Evolutionary conservation across 2,888 invertebrate species (phyloP), one percentile per base, ranked within the genome.

Genomic region (Nemotelus pantherinus): DNA sequence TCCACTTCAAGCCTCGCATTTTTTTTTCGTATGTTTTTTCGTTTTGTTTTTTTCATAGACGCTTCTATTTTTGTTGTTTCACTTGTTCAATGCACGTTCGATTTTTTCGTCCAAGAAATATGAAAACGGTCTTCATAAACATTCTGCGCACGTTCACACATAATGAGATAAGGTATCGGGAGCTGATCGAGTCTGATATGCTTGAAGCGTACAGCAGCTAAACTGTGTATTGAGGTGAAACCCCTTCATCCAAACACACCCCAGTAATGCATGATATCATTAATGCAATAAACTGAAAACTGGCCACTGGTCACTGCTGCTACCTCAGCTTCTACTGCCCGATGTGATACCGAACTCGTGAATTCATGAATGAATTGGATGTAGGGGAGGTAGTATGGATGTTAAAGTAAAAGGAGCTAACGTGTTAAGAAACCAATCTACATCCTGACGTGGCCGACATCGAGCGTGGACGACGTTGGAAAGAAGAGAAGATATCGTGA

Each of bases 111-210:
- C 50, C 63, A 50, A 60, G 63, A 63, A 74, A 74, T 74, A 74
- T 74, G 74, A 74, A 74, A 74, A 63, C 74, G 60, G 74, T 3
- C 60, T 48, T 76, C 57, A 74, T 77, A 53, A 53, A 70, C 75
- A 80, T 80, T 80, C 80, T 63, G 74, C 76, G 80, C 80, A 80
- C 80, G 80, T 80, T 78, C 80, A 47, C 74, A 71, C 71, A 77
- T 80, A 80, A 80, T 80, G 79, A 80, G 80, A 80, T 80, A 80
- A 80, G 80, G 77, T 79, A 80, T 80, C 77, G 74, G 79, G 80
- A 79, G 77, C 79, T 76, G 80, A 80, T 80, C 78, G 79, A 78
- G 78, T 78, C 79, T 77, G 77, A 79, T 79, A 79, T 70, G 75
- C 77, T 79, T 70, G 53, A 75, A 79, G 77, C 75, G 79, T 77